phyloP scores from a whole-genome alignment of 2,113 vertebrate species.

The Gadus macrocephalus region DNA sequence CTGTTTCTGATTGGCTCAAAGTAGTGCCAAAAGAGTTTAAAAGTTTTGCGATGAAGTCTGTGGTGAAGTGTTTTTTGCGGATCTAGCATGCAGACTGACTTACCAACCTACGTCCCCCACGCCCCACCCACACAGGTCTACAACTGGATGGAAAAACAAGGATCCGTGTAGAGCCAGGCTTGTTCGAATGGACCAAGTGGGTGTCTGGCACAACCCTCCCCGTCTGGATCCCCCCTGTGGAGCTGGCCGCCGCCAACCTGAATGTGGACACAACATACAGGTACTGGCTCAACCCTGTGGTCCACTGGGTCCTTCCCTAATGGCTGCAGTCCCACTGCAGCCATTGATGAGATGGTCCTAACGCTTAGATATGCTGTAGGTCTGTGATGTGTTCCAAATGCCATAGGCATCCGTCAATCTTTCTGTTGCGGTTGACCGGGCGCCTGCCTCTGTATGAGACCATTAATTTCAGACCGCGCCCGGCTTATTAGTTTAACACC shows the following conservation, averaged over 20 bases:
- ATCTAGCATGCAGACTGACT: neutral
- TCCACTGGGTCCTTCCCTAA: too few species aligned
- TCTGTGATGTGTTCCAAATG: neutral
- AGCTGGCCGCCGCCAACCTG: conserved; percentile 85
- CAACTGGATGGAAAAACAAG: conserved; percentile 89
- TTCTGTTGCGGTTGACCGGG: too few species aligned
- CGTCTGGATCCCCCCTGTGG: conserved; percentile 84
- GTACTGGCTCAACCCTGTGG: conserved; percentile 52
- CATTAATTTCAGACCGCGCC: neutral
- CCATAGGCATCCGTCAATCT: too few species aligned
- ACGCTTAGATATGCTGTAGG: too few species aligned
- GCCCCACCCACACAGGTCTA: conserved; percentile 75
- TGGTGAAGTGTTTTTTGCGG: neutral
- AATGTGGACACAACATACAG: conserved; percentile 97
- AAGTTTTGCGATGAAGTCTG: neutral
- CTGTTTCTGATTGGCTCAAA: too few species aligned
- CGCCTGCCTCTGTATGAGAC: too few species aligned
- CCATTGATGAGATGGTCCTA: too few species aligned
- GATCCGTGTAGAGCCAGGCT: conserved; percentile 89
- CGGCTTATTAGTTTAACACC: neutral
- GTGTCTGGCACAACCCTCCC: conserved; percentile 87
- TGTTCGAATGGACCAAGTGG: conserved; percentile 99
- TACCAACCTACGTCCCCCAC: neutral
- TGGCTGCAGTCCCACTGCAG: too few species aligned
- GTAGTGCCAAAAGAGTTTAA: too few species aligned